These are phyloP conservation scores for Megalurothrips usitatus DNA, from an alignment of 2,888 invertebrate species.

Conservation along the genomic window DNA sequence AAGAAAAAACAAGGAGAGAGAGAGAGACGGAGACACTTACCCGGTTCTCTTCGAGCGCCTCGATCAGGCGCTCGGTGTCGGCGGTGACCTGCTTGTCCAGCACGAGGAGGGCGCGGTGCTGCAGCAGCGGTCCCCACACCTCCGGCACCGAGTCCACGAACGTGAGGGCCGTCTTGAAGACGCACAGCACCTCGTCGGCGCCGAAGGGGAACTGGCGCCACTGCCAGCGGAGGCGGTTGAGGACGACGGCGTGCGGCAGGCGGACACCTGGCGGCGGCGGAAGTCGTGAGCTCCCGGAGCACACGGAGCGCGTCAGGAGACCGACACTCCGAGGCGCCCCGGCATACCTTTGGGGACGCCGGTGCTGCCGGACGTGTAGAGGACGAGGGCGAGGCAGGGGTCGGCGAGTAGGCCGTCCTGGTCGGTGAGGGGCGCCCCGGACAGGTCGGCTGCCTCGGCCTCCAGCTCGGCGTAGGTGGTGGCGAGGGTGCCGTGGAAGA, in stretches of 20 bases:
- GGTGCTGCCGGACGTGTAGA: conserved; percentile 87
- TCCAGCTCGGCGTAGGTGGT: conserved; percentile 53
- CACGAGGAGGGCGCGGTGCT: conserved; percentile 65
- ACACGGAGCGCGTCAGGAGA: conserved; percentile 12
- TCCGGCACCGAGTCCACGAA: conserved; percentile 88
- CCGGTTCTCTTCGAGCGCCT: conserved; percentile 55
- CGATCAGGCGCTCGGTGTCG: conserved; percentile 71
- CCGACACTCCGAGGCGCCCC: background rate
- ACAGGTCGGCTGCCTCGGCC: conserved; percentile 48
- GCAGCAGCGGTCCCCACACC: conserved; percentile 79
- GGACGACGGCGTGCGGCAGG: conserved; percentile 66
- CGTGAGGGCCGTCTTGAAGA: conserved; percentile 86
- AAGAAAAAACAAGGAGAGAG: background rate
- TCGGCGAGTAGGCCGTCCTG: conserved; percentile 1
- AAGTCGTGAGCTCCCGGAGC: background rate
- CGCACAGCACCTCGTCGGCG: conserved; percentile 61
- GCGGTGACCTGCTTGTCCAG: conserved; percentile 68
- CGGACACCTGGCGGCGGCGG: conserved; percentile 60
- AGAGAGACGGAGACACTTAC: background rate
- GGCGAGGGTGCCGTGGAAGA: conserved; percentile 40
- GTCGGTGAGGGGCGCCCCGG: conserved; percentile 45
- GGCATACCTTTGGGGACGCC: conserved; percentile 75
- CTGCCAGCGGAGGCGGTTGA: conserved; percentile 85
- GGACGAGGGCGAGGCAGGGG: conserved; percentile 57
- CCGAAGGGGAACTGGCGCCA: conserved; percentile 75